A percentile compares a stretch with the other conserved stretches of the same genome.
phyloP scores from a whole-genome alignment of 1,140 invertebrate genomes.

The Archegozetes longisetosus region DNA sequence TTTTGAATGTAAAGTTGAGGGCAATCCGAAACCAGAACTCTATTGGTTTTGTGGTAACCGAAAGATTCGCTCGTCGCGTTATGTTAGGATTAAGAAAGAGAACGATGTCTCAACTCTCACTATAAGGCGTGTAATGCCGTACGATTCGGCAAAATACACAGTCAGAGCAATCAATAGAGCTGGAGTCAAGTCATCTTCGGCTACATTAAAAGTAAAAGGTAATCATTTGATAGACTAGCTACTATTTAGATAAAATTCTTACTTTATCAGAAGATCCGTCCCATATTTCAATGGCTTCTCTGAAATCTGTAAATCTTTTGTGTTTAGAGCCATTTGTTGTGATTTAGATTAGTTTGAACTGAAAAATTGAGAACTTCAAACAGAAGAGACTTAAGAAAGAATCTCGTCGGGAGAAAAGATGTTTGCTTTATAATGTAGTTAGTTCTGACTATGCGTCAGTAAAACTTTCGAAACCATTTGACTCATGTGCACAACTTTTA shows the following conservation, averaged over 20 bases:
- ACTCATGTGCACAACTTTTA: too few species aligned
- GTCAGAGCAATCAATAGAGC: constrained; percentile 56
- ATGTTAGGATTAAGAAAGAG: constrained; percentile 35
- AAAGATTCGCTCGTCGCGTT: constrained; percentile 42
- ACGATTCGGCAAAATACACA: constrained; percentile 59
- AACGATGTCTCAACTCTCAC: constrained; percentile 22
- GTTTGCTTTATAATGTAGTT: too few species aligned
- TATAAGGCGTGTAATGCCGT: constrained; percentile 38
- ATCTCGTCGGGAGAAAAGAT: too few species aligned
- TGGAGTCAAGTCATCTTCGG: constrained; percentile 58
- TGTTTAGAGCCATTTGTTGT: too few species aligned
- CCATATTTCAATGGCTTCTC: not conserved
- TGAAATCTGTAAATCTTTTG: too few species aligned
- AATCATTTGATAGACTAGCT: constrained; percentile 22
- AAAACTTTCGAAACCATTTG: too few species aligned
- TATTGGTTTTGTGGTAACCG: constrained; percentile 58
- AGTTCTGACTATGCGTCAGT: too few species aligned
- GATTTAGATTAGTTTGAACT: too few species aligned
- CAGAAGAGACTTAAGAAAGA: too few species aligned
- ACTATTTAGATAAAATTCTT: constrained; percentile 1
- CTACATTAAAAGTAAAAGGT: constrained; percentile 46
- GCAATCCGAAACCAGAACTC: constrained; percentile 47
- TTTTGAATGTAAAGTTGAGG: constrained; percentile 48
- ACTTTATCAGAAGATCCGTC: not conserved
- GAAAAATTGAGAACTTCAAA: too few species aligned